Evolutionary conservation across 2,113 vertebrate species (phyloP).

Genomic region (Oceanodroma tethys): DNA sequence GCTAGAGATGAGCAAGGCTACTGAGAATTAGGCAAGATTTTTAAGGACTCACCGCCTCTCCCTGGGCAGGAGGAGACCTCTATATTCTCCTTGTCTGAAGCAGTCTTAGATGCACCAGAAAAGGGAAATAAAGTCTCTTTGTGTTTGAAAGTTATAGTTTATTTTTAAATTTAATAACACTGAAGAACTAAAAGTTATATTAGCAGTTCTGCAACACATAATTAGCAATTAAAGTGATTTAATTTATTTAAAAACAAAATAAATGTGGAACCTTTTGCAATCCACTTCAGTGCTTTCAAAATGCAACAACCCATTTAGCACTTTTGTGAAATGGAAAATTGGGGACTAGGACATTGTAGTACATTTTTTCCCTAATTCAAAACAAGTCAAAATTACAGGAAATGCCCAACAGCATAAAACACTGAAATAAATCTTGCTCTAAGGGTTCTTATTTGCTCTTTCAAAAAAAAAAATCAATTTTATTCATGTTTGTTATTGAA

Average conservation of each 20-base stretch:
- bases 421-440: conserved; percentile 58
- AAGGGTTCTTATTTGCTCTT: conserved; percentile 37
- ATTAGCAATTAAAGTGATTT: conserved; percentile 30
- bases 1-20: background rate
- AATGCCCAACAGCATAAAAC: conserved; percentile 43
- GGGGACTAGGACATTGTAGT: background rate
- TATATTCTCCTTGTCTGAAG: background rate
- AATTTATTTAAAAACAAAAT: conserved; percentile 41
- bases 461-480: conserved; percentile 30
- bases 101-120: background rate
- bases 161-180: background rate
- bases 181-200: conserved; percentile 16
- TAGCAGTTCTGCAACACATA: background rate
- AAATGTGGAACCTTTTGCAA: conserved; percentile 46
- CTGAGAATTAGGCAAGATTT: background rate
- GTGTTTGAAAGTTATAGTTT: background rate
- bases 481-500: conserved; percentile 46
- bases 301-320: conserved; percentile 6
- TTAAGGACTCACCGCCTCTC: background rate
- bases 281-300: conserved; percentile 11
- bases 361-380: conserved; percentile 47
- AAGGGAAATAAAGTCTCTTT: background rate
- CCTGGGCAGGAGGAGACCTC: background rate
- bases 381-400: conserved; percentile 62
- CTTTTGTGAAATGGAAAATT: conserved; percentile 37